Base-by-base conservation (phyloP, 2,888 invertebrate species). In the Petrolisthes manimaculis region DNA sequence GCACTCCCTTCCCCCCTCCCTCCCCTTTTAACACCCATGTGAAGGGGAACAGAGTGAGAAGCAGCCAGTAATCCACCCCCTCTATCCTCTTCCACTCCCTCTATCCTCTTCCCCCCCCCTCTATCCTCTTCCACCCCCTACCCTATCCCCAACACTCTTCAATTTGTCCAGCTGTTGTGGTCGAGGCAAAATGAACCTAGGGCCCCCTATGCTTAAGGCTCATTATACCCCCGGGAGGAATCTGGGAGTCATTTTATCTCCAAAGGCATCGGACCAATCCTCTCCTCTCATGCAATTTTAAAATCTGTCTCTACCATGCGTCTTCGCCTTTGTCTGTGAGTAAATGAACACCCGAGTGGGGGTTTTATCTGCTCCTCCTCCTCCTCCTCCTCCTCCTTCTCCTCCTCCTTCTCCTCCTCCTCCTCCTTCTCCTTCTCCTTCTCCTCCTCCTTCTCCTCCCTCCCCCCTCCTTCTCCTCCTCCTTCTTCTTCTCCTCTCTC, bases 281-380 rank as follows among this genome's bases (percentile, higher is more conserved):
- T 56, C n/a, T 80, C 71, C 71, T 21, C 80, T 80, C 80, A 80
- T 80, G 80, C 80, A 80, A 80, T 80, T 80, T 80, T 80, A 80
- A 80, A 80, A 80, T 80, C 80, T 80, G 80, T 80, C 80, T 80
- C 80, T 21, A 77, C 77, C 77, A 77, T 37, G 51, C 51, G 53
- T 77, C 77, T 80, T 56, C 80, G 55, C 56, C 80, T 56, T 80
- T 80, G 71, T 80, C 56, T 80, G 56, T 56, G 56, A 6, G 80
- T 80, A 80, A 80, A 80, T 80, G 80, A 80, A 80, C 56, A 80
- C 14, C 56, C 14, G 80, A 9, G 80, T 18, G 53, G 55, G 77
- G 9, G 21, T 37, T 77, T 37, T 77, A 12, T 74, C 74, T 18
- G 9, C 18, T 74, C 24, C 18, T 18, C 24, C n/a, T 12, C n/a